These are phyloP conservation scores for Taphrorychus bicolor DNA, from an alignment of 2,888 invertebrate species.

Conservation along the genomic window DNA sequence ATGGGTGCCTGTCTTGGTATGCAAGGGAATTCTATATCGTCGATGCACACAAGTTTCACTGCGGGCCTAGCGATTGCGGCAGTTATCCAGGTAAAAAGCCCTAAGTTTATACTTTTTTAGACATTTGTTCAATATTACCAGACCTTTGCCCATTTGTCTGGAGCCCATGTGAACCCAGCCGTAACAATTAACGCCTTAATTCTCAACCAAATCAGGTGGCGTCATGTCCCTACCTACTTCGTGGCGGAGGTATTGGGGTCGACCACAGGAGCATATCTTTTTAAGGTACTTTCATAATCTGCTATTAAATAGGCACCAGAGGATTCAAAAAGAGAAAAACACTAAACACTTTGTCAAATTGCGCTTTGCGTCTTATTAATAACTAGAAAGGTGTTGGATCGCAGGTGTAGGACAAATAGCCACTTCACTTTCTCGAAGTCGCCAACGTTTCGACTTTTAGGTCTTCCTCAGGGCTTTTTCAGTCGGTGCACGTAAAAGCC, in stretches of 20 bases:
- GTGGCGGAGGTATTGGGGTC: slow-evolving; percentile 72
- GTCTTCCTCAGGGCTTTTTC: too few species aligned
- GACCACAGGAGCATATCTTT: slow-evolving; percentile 70
- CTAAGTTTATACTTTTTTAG: too few species aligned
- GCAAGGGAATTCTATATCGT: slow-evolving; percentile 41
- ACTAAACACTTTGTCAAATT: too few species aligned
- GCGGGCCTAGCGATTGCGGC: slow-evolving; percentile 75
- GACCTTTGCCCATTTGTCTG: slow-evolving; percentile 75
- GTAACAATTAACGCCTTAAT: slow-evolving; percentile 72
- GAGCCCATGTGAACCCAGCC: slow-evolving; percentile 80
- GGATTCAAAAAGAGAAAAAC: too few species aligned
- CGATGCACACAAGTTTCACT: slow-evolving; percentile 59
- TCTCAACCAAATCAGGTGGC: slow-evolving; percentile 63
- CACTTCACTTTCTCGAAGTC: too few species aligned
- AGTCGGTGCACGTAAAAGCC: too few species aligned
- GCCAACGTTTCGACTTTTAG: too few species aligned
- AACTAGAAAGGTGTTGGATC: too few species aligned
- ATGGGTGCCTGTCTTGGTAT: slow-evolving; percentile 65
- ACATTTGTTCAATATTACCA: slow-evolving; percentile 5
- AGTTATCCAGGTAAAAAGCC: slow-evolving; percentile 67
- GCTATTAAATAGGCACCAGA: too few species aligned
- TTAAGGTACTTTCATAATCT: too few species aligned
- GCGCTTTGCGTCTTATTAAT: too few species aligned
- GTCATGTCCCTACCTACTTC: slow-evolving; percentile 67
- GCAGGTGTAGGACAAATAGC: too few species aligned